Evolutionary conservation across 2,113 vertebrate genomes (phyloP), one percentile per base, ranked within the genome.

Genomic region (Benitochromis conjunctus): DNA sequence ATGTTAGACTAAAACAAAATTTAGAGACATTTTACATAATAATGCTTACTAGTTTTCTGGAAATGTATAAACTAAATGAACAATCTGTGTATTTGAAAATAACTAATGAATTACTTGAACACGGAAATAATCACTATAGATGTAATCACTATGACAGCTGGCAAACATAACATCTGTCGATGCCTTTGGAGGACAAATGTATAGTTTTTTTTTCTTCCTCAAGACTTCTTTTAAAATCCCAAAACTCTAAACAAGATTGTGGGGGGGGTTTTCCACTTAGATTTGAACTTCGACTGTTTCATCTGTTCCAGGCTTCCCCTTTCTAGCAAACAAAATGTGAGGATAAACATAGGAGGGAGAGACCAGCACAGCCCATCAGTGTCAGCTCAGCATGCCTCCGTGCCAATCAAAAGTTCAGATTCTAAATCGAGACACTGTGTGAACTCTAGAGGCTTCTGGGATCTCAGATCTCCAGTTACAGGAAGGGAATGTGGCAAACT

Each of bases 351-450:
- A n/a, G 38, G 54, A 18, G 31, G 69, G 19, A 26, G 24, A 69
- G 14, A 21, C 16, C 64, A 13, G 36, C 55, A 82, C 55, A 19
- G 16, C 3, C 34, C 78, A 62, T 85, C 43, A 76, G 86, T 51
- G 18, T 53, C 48, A 86, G 55, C 93, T 55, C 53, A 86, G 62
- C 94, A 94, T 86, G 69, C 92, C 82, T 90, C 84, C 62, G 60
- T 92, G 91, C 85, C 94, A 93, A 93, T 94, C 94, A 95, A 85
- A 94, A 57, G 83, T 91, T 91, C 82, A 54, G 16, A 79, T 66
- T 94, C 95, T 97, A 96, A 95, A 96, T 95, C 54, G 62, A 92
- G 95, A 90, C 81, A 82, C 90, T 71, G 64, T 81, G 86, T 89
- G 90, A 94, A 92, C 88, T 92, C 85, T 56, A 16, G 80, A 89